Evolutionary conservation across 2,113 vertebrate genomes (phyloP), one percentile per base, ranked within the genome.

Genomic region (Desmodus rotundus): DNA sequence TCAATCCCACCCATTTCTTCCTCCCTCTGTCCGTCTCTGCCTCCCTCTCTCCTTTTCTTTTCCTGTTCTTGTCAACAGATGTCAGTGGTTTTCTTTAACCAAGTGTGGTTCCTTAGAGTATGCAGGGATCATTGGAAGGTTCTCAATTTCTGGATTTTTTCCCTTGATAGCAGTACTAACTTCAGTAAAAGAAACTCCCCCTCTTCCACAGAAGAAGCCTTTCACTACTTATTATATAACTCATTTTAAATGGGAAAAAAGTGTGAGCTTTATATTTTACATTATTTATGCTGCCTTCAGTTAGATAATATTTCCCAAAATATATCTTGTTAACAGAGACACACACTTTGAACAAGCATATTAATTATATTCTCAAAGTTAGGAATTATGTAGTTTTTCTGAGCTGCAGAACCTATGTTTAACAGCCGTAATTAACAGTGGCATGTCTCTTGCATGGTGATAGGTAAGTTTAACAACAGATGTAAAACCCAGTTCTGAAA

Each of bases 261-360:
- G 77, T 82, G 26, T 0, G 12, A 86, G 93, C 92, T 96, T 96
- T 95, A 96, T 91, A 93, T 98, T 96, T 96, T 76, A 91, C 82
- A 96, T 90, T 94, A 87, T 97, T 96, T 97, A 96, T 97, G 95
- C 89, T 96, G 96, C 82, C 84, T 97, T 96, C 85, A 58, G 94
- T 97, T 98, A 96, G 96, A 96, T 97, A 97, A 97, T 97, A 97
- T 96, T 97, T 97, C 97, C 96, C 86, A 98, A 98, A 97, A 98
- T 98, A 97, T 87, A 96, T 94, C 97, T 93, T 96, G 92, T 96
- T 97, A 97, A 93, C 86, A 86, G 92, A 97, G 94, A 96, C 74
- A 70, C 74, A 86, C 7, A 47, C 93, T 93, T 96, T 77, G 89
- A 97, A 97, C 0, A 13, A 97, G 83, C 94, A 93, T 97, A 97